A percentile compares a stretch with the other conserved stretches of the same genome.
These are phyloP conservation scores for Ennomos quercinarius DNA, from an alignment of 2,888 invertebrate species.

Conservation along the genomic window DNA sequence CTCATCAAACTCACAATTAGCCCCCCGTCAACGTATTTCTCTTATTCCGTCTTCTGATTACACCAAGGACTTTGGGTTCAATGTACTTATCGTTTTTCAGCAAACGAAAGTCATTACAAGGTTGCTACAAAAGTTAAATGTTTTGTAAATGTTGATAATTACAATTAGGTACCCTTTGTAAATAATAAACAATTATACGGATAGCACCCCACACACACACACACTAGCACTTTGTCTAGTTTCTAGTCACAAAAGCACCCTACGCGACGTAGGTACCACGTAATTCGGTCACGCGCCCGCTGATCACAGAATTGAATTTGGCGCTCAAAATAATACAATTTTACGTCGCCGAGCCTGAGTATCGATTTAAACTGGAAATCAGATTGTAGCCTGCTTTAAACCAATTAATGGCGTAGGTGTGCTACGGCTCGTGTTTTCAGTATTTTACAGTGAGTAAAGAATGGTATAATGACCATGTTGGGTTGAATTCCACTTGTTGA, in stretches of 20 bases:
- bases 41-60: too few species aligned
- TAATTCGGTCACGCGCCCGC: slow-evolving; percentile 61
- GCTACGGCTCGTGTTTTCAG: slow-evolving; percentile 22
- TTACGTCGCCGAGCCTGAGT: slow-evolving; percentile 59
- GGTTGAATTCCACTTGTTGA: too few species aligned
- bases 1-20: too few species aligned
- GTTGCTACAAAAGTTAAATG: too few species aligned
- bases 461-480: background rate
- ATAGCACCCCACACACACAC: too few species aligned
- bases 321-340: slow-evolving; percentile 71
- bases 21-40: too few species aligned
- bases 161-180: too few species aligned
- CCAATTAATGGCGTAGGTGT: slow-evolving; percentile 51
- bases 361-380: slow-evolving; percentile 68
- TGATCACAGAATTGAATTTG: slow-evolving; percentile 69
- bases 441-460: background rate
- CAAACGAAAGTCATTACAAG: too few species aligned
- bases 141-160: too few species aligned
- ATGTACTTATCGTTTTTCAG: too few species aligned
- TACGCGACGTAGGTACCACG: slow-evolving; percentile 30
- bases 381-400: slow-evolving; percentile 67
- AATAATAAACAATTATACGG: too few species aligned
- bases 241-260: slow-evolving; percentile 43
- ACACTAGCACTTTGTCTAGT: slow-evolving; percentile 27
- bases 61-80: too few species aligned